Base-by-base conservation (phyloP, 2,797 vertebrate species). In the Morus bassanus region DNA sequence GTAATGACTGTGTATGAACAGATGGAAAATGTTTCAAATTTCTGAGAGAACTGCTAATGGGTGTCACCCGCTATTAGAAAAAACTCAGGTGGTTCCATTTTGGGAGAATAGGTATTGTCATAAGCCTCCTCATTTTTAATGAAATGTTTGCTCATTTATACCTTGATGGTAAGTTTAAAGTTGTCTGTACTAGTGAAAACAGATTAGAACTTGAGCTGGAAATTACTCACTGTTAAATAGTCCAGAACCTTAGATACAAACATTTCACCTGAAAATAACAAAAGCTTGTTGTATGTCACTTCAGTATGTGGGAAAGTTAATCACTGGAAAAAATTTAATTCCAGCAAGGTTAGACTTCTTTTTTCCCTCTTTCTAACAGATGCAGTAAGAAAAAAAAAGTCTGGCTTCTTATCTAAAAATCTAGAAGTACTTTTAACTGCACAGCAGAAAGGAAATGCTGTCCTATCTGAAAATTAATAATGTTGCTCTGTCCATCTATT, bases 1-100 rank as follows among this genome's bases (percentile, higher is more conserved):
- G 97, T 98, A 98, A 98, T 97, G 97, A 98, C 95, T 81, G 92
- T 95, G 78, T 93, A 91, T 96, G 97, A 98, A 97, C 98, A 98
- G 98, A 98, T 98, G 97, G 98, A 98, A 98, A 98, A 98, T 97
- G 97, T 97, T 98, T 98, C 96, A 97, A 96, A 87, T 98, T 97
- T 98, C 95, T 94, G 96, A 96, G 95, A 97, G 97, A 98, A 97
- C 76, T 93, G 90, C 96, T 98, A 98, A 98, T 97, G 96, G 95
- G 97, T 98, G 98, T 97, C 97, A 97, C 97, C 95, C 97, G 97
- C 97, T 97, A 98, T 98, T 97, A 98, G 95, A 93, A 97, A 97
- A 97, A 97, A 90, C 97, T 98, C 97, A 97, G 97, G 97, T 97
- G 95, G 93, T 91, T 95, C 86, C 76, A 94, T 97, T 97, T 91